Base-by-base conservation (phyloP, 2,888 invertebrate species). In the Pocota personata region DNA sequence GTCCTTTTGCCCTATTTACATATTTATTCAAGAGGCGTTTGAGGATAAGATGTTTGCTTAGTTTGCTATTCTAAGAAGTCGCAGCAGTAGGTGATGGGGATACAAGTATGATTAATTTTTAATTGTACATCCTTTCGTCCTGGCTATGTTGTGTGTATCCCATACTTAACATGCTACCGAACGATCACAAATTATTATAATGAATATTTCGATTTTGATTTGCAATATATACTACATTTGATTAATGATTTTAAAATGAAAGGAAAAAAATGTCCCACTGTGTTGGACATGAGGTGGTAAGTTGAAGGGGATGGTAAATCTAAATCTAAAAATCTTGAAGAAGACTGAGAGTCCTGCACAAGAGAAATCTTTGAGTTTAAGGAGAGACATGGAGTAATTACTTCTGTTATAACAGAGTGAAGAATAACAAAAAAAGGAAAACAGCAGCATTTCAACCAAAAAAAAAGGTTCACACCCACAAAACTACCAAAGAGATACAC, bases 151-250 rank as follows among this genome's bases (percentile, higher is more conserved):
- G 24, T 24, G 24, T 24, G 64, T 48, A 62, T 66, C 48, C 16
- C 10, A 19, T 73, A n/a, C n/a, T n/a, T n/a, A n/a, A n/a, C n/a
- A n/a, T n/a, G 58, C 73, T 80, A 16, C 24, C 30, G 32, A 66
- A 58, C 50, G 66, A 52, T 67, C 73, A 80, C 73, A 80, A 80
- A 80, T 80, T 67, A 73, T 66, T 50, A 66, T 66, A 66, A 73
- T 73, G 66, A 57, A 80, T 73, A 67, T 73, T 66, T 80, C 43
- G 66, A 50, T 66, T 73, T 73, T 73, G 79, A 80, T 80, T 73
- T 80, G 73, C 72, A 62, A 52, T 57, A n/a, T n/a, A n/a, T n/a
- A n/a, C 48, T 57, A 67, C 27, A 37, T 58, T 67, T 76, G 66
- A 64, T 69, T 69, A 69, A 69, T 69, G 69, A 57, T 43, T 69